These are phyloP conservation scores for Procambarus clarkii DNA, from an alignment of 1,140 invertebrate species.

Conservation along the genomic window DNA sequence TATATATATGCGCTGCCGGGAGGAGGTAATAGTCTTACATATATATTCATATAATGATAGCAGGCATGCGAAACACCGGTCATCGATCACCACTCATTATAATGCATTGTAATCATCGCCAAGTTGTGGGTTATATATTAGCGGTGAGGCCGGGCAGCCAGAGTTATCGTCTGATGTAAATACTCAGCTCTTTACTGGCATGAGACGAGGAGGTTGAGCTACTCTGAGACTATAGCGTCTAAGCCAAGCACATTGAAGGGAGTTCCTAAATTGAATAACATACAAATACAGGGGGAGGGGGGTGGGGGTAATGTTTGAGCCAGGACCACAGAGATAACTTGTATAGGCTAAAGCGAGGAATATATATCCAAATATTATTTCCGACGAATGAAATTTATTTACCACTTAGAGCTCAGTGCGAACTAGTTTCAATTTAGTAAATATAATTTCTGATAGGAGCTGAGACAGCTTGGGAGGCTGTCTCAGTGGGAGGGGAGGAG, in stretches of 20 bases:
- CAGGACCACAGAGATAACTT: too few relatives aligned
- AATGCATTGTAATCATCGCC: neutral
- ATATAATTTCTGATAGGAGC: too few relatives aligned
- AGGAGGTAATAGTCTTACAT: conserved; percentile 11
- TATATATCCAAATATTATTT: too few relatives aligned
- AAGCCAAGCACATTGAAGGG: neutral
- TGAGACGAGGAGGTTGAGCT: neutral
- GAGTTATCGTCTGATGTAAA: neutral
- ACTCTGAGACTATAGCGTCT: neutral
- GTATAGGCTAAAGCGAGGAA: too few relatives aligned
- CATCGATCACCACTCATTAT: neutral
- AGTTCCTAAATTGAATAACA: neutral
- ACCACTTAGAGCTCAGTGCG: too few relatives aligned
- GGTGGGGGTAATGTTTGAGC: too few relatives aligned
- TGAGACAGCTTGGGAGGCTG: too few relatives aligned
- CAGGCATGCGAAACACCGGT: neutral
- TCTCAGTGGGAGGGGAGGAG: too few relatives aligned
- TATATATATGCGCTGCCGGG: neutral
- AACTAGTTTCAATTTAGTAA: too few relatives aligned
- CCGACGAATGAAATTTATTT: too few relatives aligned
- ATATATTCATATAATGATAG: conserved; percentile 22
- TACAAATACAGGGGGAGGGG: neutral
- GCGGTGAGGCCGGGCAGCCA: neutral
- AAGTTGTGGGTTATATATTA: neutral
- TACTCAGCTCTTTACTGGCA: neutral